Evolutionary conservation across 2,113 vertebrate genomes (phyloP).

Genomic region (Notothenia coriiceps): DNA sequence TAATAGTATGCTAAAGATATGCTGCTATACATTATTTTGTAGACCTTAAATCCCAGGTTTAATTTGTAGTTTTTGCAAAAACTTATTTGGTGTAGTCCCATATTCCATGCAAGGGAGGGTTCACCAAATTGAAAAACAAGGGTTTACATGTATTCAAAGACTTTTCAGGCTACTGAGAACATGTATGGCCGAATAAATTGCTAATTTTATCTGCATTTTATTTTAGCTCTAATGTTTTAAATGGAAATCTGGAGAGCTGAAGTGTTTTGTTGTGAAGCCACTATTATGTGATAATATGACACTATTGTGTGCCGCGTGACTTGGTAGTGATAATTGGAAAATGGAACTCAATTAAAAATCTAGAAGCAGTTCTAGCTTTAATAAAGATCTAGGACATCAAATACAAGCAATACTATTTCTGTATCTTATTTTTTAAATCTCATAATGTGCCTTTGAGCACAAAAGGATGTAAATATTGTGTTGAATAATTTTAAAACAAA

Average conservation of each 20-base stretch:
- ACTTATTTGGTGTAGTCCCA: background rate
- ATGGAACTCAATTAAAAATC: background rate
- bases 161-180: background rate
- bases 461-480: background rate
- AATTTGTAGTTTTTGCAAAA: no score
- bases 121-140: background rate
- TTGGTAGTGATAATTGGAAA: background rate
- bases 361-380: background rate
- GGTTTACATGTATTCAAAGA: background rate
- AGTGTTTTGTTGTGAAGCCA: slow-evolving; percentile 61
- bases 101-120: background rate
- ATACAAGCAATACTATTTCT: background rate
- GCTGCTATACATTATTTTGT: background rate
- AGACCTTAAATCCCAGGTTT: background rate
- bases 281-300: background rate
- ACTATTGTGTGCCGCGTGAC: background rate
- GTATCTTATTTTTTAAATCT: background rate
- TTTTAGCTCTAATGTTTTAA: slow-evolving; percentile 54
- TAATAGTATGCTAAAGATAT: background rate
- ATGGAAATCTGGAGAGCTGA: slow-evolving; percentile 75
- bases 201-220: background rate
- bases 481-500: slow-evolving; percentile 5
- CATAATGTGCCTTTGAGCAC: background rate
- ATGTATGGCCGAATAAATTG: slow-evolving; percentile 20
- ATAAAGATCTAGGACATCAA: background rate